These are phyloP conservation scores for Rhyacichthys aspro DNA, from an alignment of 2,797 vertebrate species.

Conservation along the genomic window DNA sequence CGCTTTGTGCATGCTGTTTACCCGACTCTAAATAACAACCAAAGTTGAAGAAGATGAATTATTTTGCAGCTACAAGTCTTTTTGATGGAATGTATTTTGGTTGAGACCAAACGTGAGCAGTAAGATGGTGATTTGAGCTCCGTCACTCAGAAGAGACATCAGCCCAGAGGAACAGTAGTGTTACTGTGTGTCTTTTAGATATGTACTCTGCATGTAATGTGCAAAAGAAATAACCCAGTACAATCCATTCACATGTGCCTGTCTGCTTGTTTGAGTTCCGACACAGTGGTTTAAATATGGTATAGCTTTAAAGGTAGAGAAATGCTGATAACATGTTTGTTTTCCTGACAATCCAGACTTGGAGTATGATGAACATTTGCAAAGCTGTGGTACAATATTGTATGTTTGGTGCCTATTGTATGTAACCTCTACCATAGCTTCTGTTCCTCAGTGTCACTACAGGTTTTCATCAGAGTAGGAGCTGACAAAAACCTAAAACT, in stretches of 20 bases:
- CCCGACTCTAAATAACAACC: neutral
- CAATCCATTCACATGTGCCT: slow-evolving; percentile 5
- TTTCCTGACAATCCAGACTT: too few species aligned
- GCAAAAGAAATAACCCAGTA: neutral
- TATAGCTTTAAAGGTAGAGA: slow-evolving; percentile 5
- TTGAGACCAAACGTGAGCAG: neutral
- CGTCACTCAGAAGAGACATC: neutral
- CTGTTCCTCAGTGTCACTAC: slow-evolving; percentile 44
- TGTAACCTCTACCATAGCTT: slow-evolving; percentile 24
- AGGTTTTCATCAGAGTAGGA: slow-evolving; percentile 23
- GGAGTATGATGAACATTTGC: too few species aligned
- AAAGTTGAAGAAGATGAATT: slow-evolving; percentile 2
- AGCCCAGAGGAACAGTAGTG: neutral
- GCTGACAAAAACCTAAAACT: slow-evolving; percentile 52
- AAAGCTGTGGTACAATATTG: too few species aligned
- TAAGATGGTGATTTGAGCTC: neutral
- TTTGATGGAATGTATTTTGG: slow-evolving; percentile 6
- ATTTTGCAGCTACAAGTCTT: too few species aligned
- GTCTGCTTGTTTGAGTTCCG: neutral
- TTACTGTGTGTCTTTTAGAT: neutral
- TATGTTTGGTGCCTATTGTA: slow-evolving; percentile 39
- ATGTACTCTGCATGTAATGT: slow-evolving; percentile 4
- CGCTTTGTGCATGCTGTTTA: too few species aligned
- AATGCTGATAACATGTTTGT: neutral
- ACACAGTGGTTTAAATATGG: neutral